Base-by-base conservation (phyloP, 2,113 vertebrate species). In the Cheirogaleus medius region DNA sequence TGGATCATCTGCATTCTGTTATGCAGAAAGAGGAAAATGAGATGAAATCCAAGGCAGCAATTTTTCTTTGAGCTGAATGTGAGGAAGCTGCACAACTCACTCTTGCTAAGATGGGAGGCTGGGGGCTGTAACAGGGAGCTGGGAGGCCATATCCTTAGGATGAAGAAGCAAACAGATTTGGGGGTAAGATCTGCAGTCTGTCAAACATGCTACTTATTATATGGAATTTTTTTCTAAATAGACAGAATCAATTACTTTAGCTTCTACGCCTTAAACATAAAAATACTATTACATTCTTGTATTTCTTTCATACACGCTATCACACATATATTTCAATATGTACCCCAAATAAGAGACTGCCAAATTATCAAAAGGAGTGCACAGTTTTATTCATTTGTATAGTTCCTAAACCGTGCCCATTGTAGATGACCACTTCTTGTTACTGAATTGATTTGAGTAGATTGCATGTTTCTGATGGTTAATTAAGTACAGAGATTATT, bases 401-500 rank as follows among this genome's bases (percentile, higher is more conserved):
- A 49, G 12, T 54, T 68, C 9, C 9, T 96, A 87, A 91, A 56
- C 8, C 6, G 84, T 85, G 17, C n/a, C 13, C 44, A 20, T 85
- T 7, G 14, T 73, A 93, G 34, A 76, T 60, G 20, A 80, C 77
- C 39, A 64, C 4, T 90, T 94, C 20, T 8, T 78, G 17, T 54
- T 69, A 94, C 52, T 66, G 25, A 52, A 29, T 8, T 78, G 18
- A 89, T 44, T 60, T 64, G 15, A 86, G 49, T 90, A 66, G 49
- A 37, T 32, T 76, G 8, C 47, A 58, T 80, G 54, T 6, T 34
- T 90, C 20, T 84, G 56, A 83, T 23, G 68, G 21, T 25, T 64
- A 85, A 68, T 88, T 74, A 90, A 60, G 54, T 68, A 87, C 23
- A 84, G 8, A 94, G 37, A 95, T 95, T 23, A 78, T 85, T 81